A percentile compares a stretch with the other conserved stretches of the same genome.
Evolutionary conservation across 2,797 vertebrate genomes (phyloP).

Genomic region (Catharus ustulatus): DNA sequence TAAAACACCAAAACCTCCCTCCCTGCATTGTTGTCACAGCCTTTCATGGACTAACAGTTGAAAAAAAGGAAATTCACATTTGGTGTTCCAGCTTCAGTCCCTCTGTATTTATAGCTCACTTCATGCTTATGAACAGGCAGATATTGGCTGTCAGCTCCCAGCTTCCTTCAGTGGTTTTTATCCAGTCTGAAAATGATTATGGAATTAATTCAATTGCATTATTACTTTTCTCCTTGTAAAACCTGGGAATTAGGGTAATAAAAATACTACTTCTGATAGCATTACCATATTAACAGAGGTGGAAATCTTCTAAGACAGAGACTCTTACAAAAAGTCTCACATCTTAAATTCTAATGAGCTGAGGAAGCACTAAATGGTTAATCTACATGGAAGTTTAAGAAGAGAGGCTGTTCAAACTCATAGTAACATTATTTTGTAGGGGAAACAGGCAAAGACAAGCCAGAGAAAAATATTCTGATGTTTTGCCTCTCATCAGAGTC

Average conservation of each 20-base stretch:
- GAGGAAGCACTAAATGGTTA: neutral
- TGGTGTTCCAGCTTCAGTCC: neutral
- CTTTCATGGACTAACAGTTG: neutral
- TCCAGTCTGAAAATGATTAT: neutral
- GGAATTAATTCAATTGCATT: conserved; percentile 19
- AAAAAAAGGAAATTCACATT: neutral
- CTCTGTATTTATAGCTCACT: neutral
- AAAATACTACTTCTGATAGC: neutral
- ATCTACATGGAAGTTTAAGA: neutral
- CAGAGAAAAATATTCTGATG: neutral
- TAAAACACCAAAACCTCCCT: neutral
- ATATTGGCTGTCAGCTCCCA: conserved; percentile 11
- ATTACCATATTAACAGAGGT: neutral
- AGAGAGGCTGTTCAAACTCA: neutral
- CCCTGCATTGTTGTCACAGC: neutral
- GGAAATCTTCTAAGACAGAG: neutral
- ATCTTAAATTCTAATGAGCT: neutral
- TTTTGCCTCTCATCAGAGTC: neutral
- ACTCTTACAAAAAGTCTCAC: neutral
- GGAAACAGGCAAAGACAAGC: neutral
- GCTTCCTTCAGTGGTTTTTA: neutral
- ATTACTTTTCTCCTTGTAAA: neutral
- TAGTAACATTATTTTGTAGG: neutral
- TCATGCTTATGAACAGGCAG: neutral
- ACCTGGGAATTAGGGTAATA: neutral